phyloP scores from a whole-genome alignment of 2,797 vertebrate species.

The Myotis myotis region DNA sequence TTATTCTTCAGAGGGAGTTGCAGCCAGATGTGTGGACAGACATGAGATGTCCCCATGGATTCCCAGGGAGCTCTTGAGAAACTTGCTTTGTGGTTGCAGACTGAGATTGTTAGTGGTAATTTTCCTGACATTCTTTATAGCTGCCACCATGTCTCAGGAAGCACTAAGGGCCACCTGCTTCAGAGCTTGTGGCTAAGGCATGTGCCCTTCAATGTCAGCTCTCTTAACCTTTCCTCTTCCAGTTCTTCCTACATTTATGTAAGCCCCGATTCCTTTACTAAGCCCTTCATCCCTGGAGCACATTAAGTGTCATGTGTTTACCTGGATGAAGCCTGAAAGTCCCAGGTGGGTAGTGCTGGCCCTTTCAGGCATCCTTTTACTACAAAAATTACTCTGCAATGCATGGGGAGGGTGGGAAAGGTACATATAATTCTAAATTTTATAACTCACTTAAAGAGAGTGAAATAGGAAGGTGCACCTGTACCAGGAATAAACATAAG shows the following conservation, averaged over 20 bases:
- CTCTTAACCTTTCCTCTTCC: not conserved
- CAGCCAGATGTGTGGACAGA: not conserved
- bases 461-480: rapidly evolving
- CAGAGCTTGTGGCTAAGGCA: not conserved
- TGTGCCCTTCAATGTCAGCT: rapidly evolving
- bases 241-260: no score
- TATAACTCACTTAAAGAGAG: not conserved
- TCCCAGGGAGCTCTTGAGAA: not conserved
- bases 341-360: no score
- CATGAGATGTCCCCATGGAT: rapidly evolving
- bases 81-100: not conserved
- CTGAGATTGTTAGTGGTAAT: no score
- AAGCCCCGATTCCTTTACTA: not conserved
- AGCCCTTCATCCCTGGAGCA: not conserved
- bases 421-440: not conserved
- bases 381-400: not conserved
- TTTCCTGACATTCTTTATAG: not conserved
- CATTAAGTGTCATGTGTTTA: not conserved
- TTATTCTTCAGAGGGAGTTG: not conserved
- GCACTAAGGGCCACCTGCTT: not conserved
- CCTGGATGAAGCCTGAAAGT: not conserved
- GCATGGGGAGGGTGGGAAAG: rapidly evolving
- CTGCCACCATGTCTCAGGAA: not conserved
- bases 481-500: not conserved
- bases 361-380: not conserved